Evolutionary conservation across 2,888 invertebrate genomes (phyloP).

Genomic region (Silvanus unidentatus): DNA sequence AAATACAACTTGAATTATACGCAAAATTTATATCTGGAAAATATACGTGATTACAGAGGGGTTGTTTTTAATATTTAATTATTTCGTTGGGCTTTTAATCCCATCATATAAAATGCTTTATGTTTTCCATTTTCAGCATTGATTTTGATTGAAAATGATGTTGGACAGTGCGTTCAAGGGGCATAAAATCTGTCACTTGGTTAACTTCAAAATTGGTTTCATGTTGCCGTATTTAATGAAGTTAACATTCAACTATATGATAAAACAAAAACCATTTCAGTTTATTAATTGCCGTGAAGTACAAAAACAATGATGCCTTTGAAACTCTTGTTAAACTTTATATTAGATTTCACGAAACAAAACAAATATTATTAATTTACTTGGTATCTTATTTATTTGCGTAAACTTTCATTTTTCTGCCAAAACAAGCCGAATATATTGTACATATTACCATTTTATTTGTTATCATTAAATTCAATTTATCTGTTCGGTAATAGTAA

Average conservation of each 20-base stretch:
- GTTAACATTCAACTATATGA: slow-evolving; percentile 1
- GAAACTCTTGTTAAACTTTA: background rate
- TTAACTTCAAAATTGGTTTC: slow-evolving; percentile 4
- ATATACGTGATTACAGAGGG: slow-evolving; percentile 11
- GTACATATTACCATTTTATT: too few relatives aligned
- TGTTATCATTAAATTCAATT: too few relatives aligned
- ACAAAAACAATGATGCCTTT: background rate
- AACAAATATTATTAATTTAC: background rate
- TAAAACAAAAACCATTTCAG: slow-evolving; percentile 4
- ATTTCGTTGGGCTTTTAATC: slow-evolving; percentile 2
- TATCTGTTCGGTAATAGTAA: slow-evolving; percentile 1
- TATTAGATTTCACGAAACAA: background rate
- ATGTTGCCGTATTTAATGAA: slow-evolving; percentile 2
- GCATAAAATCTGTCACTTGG: slow-evolving; percentile 2
- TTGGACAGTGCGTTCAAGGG: too few relatives aligned
- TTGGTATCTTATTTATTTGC: too few relatives aligned
- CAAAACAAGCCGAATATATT: too few relatives aligned
- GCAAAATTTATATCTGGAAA: slow-evolving; percentile 12
- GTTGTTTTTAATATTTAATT: slow-evolving; percentile 8
- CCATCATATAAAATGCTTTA: too few relatives aligned
- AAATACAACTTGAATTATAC: too few relatives aligned
- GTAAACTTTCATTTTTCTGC: too few relatives aligned
- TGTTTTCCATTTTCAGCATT: too few relatives aligned
- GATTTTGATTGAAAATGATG: too few relatives aligned
- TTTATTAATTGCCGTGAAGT: slow-evolving; percentile 3